Conservation (phyloP, 2,797 vertebrate species). For the Phrynocephalus forsythii region DNA sequence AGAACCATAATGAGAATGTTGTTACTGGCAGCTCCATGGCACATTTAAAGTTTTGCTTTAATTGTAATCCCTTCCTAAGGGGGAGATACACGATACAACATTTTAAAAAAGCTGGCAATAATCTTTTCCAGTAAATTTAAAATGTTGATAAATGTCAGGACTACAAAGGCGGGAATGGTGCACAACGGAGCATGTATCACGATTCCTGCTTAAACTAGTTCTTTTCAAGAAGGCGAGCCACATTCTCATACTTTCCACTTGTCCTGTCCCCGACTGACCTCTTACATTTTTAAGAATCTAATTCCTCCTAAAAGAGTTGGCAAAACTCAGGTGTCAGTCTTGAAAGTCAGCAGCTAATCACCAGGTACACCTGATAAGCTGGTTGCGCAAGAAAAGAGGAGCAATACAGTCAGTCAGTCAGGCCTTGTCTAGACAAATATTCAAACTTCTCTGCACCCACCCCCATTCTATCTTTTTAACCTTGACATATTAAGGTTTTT, state of each 20-base stretch:
- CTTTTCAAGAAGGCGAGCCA: neutral
- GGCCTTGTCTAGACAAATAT: neutral
- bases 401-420: neutral
- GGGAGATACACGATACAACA: neutral
- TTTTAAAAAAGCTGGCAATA: no score
- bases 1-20: no score
- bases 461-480: neutral
- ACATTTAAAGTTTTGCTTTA: neutral
- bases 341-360: neutral
- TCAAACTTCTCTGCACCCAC: neutral
- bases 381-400: constrained; percentile 3
- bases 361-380: constrained; percentile 2
- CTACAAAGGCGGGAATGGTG: neutral
- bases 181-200: neutral
- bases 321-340: neutral
- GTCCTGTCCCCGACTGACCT: constrained; percentile 2
- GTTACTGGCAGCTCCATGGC: neutral
- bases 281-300: neutral
- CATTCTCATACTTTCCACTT: neutral
- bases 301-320: constrained; percentile 3
- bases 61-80: neutral
- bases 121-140: neutral
- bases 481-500: neutral
- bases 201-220: neutral
- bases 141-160: neutral